Conservation (phyloP, 2,888 invertebrate species). For the Megastigmus dorsalis region DNA sequence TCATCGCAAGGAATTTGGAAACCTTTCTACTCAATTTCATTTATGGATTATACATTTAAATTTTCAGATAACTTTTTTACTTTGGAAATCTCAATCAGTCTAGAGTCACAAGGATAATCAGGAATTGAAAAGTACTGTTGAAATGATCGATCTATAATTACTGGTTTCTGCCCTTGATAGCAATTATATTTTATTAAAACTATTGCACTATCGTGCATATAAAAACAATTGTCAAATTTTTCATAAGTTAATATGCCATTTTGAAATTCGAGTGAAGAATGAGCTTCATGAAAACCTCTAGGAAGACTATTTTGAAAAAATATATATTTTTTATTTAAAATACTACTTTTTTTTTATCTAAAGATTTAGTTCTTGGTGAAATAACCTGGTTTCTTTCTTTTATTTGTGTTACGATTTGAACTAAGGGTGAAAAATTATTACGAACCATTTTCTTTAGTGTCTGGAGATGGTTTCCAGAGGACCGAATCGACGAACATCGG, state of each 20-base stretch:
- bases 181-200: constrained; percentile 3
- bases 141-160: not conserved
- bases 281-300: not conserved
- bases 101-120: constrained; percentile 2
- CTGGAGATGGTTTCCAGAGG: not conserved
- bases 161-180: not conserved
- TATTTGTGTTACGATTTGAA: too few relatives aligned
- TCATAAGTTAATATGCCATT: not conserved
- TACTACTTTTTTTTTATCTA: too few relatives aligned
- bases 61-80: not conserved
- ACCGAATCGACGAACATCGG: not conserved
- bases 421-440: constrained; percentile 58
- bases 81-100: too few relatives aligned
- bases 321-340: too few relatives aligned
- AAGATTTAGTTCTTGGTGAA: too few relatives aligned
- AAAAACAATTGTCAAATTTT: constrained; percentile 2
- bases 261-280: not conserved
- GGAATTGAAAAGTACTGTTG: not conserved
- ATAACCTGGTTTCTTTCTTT: too few relatives aligned
- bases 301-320: not conserved
- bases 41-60: not conserved
- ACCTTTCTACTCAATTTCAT: not conserved
- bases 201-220: not conserved
- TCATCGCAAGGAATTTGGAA: constrained; percentile 2
- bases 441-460: not conserved